A percentile compares a stretch with the other conserved stretches of the same genome.
These are phyloP conservation scores for Ectemnius continuus DNA, from an alignment of 2,888 invertebrate genomes.

Conservation along the genomic window DNA sequence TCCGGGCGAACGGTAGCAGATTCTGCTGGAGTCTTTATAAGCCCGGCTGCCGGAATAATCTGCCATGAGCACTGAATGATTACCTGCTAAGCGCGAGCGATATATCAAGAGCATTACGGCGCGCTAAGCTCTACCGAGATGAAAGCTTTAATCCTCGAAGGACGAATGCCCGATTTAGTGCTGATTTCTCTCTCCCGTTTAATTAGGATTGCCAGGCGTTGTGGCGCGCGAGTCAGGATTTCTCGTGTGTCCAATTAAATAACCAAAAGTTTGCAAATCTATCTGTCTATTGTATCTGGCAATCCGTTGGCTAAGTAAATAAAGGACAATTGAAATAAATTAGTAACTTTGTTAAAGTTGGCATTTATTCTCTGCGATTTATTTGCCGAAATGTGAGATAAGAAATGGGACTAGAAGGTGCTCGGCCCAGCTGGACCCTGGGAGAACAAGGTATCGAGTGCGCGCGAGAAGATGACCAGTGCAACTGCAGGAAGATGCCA, in stretches of 20 bases:
- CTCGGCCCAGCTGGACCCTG: no score
- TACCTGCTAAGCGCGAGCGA: conserved; percentile 5
- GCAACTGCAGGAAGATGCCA: conserved; percentile 52
- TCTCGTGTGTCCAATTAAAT: background rate
- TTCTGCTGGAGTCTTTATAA: no score
- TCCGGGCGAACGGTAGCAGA: no score
- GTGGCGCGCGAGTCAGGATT: background rate
- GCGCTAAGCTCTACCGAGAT: conserved; percentile 7
- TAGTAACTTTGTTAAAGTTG: background rate
- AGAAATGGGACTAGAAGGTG: no score
- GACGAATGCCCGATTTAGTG: conserved; percentile 1
- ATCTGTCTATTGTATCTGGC: background rate
- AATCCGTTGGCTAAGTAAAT: background rate
- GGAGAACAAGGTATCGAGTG: no score
- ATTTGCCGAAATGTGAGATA: background rate
- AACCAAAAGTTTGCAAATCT: background rate
- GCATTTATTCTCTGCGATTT: no score
- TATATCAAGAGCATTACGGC: conserved; percentile 7
- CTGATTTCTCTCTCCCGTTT: background rate
- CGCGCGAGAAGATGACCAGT: conserved; percentile 12
- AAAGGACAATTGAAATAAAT: background rate
- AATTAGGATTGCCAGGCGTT: background rate
- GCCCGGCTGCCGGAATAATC: background rate
- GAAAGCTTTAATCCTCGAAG: conserved; percentile 1
- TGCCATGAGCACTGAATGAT: conserved; percentile 5